Evolutionary conservation across 2,888 invertebrate genomes (phyloP), one percentile per base, ranked within the genome.

Genomic region (Petrophora chlorosata): DNA sequence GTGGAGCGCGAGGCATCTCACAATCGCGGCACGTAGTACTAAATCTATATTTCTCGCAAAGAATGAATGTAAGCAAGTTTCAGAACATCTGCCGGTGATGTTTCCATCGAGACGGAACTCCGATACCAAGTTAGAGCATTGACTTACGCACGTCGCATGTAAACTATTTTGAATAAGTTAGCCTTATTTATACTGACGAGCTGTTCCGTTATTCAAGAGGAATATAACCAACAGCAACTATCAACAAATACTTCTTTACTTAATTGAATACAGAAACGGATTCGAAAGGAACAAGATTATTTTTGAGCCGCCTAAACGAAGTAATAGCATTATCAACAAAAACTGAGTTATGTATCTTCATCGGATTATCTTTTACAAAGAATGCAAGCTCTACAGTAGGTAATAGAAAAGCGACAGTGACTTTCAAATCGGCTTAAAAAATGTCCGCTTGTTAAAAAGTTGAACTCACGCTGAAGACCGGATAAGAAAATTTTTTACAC

Each of bases 41-140:
- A 67, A 73, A 76, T 70, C 63, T 71, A 67, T 72, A 69, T 67
- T 63, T 70, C 61, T 58, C 48, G 41, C 48, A 49, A 38, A 60
- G 53, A 63, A 68, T 65, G 65, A 67, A 71, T 69, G 63, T 69
- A 69, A 67, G 69, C 60, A 66, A 65, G 63, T 73, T 70, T 65
- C 61, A 60, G 60, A 71, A 66, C 65, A 68, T 68, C 63, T 65
- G 67, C 56, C 59, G 51, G 58, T 56, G 56, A 67, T 62, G 59
- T 41, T 32, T 48, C 41, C 29, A 42, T 48, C 35, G 40, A 39
- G 17, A 23, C 55, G 61, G 54, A 67, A 58, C 44, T 19, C 19
- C 19, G 7, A 19, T 19, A 19, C 7, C 5, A 19, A 19, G n/a
- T n/a, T n/a, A n/a, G n/a, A n/a, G n/a, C n/a, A n/a, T n/a, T n/a